Percentiles rank a stretch among this genome's conserved stretches.
Evolutionary conservation across 2,797 vertebrate genomes (phyloP).

Genomic region (Selene dorsalis): DNA sequence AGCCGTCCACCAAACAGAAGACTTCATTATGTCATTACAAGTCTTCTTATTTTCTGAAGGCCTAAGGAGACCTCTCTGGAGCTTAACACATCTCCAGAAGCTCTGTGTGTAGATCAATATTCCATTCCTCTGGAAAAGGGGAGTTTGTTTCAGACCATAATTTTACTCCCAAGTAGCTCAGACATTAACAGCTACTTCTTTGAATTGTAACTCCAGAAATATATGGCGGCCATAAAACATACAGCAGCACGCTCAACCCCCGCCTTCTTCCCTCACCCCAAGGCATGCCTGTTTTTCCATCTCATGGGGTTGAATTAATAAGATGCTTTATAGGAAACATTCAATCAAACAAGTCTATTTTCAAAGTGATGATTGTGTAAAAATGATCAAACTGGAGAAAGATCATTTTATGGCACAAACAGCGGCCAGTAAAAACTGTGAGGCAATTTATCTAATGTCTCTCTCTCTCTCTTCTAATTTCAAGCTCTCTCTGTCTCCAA

Average conservation of each 20-base stretch:
- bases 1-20: background rate
- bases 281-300: slow-evolving; percentile 59
- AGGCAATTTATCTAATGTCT: slow-evolving; percentile 59
- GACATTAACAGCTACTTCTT: slow-evolving; percentile 68
- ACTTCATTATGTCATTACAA: slow-evolving; percentile 39
- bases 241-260: slow-evolving; percentile 27
- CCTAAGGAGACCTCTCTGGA: slow-evolving; percentile 41
- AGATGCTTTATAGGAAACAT: slow-evolving; percentile 55
- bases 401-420: slow-evolving; percentile 47
- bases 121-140: slow-evolving; percentile 51
- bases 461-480: background rate
- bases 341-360: slow-evolving; percentile 69
- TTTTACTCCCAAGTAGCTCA: slow-evolving; percentile 60
- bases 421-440: slow-evolving; percentile 50
- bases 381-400: slow-evolving; percentile 58
- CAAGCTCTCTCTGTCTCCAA: slow-evolving; percentile 18
- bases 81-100: slow-evolving; percentile 53
- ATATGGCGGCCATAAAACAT: slow-evolving; percentile 67
- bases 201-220: slow-evolving; percentile 62
- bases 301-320: slow-evolving; percentile 69
- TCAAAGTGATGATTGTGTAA: slow-evolving; percentile 62
- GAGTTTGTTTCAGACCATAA: slow-evolving; percentile 57
- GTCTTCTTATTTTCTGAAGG: slow-evolving; percentile 36
- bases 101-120: slow-evolving; percentile 68
- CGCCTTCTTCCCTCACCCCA: slow-evolving; percentile 47